These are phyloP conservation scores for Hippocampus zosterae DNA, from an alignment of 2,113 vertebrate genomes.

Conservation along the genomic window DNA sequence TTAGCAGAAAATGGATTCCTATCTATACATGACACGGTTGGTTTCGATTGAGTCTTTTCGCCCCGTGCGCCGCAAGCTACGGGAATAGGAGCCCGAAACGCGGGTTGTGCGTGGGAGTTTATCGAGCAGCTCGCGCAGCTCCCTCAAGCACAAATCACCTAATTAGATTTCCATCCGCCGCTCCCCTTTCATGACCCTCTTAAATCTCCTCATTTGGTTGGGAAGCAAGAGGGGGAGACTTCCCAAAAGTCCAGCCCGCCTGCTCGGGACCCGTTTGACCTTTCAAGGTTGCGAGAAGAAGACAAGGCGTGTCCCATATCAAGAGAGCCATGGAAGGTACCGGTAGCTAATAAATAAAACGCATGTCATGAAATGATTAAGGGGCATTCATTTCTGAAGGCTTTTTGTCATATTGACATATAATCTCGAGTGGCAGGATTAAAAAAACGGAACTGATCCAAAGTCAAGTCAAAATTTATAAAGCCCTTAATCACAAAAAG, in stretches of 20 bases:
- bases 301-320: constrained; percentile 31
- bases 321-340: constrained; percentile 3
- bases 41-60: background rate
- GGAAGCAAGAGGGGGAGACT: constrained; percentile 47
- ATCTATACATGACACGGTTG: background rate
- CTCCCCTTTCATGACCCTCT: constrained; percentile 66
- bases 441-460: background rate
- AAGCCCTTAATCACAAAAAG: too few relatives aligned
- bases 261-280: constrained; percentile 29
- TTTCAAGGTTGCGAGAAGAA: constrained; percentile 55
- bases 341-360: constrained; percentile 27
- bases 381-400: background rate
- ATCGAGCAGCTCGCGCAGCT: constrained; percentile 64
- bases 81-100: constrained; percentile 8
- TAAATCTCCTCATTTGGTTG: constrained; percentile 56
- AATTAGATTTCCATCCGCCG: constrained; percentile 74
- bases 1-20: too few relatives aligned
- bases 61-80: constrained; percentile 7
- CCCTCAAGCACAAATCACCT: constrained; percentile 71
- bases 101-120: constrained; percentile 64
- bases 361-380: background rate
- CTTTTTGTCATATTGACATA: background rate
- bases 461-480: too few relatives aligned
- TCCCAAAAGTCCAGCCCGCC: constrained; percentile 51
- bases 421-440: background rate